Conservation (phyloP, 2,888 invertebrate species). For the Polydrusus pterygomalis region DNA sequence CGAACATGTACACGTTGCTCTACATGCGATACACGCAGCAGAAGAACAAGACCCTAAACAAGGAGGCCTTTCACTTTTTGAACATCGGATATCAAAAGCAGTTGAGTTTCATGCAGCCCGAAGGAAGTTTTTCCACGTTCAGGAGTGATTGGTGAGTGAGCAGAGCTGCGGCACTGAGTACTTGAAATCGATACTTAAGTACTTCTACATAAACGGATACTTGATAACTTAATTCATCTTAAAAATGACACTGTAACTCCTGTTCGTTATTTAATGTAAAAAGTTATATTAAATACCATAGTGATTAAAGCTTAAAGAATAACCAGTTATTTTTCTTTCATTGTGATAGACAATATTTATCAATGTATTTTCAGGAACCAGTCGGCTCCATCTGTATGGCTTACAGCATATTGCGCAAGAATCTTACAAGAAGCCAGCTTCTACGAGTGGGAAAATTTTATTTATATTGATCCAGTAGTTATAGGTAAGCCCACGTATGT, state of each 20-base stretch:
- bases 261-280: too few species aligned
- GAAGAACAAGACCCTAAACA: slow-evolving; percentile 83
- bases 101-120: slow-evolving; percentile 91
- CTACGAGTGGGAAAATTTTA: slow-evolving; percentile 97
- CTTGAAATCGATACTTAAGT: too few species aligned
- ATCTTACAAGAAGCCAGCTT: slow-evolving; percentile 94
- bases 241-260: too few species aligned
- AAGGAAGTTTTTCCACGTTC: slow-evolving; percentile 94
- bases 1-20: slow-evolving; percentile 91
- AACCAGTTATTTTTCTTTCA: too few species aligned
- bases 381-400: slow-evolving; percentile 91
- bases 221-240: too few species aligned
- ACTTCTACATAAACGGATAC: too few species aligned
- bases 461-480: slow-evolving; percentile 93
- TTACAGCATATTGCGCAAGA: slow-evolving; percentile 93
- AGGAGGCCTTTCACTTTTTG: slow-evolving; percentile 88
- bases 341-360: too few species aligned
- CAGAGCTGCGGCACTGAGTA: too few species aligned
- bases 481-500: slow-evolving; percentile 70
- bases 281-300: too few species aligned
- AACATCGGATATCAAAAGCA: slow-evolving; percentile 93
- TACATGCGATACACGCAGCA: slow-evolving; percentile 91
- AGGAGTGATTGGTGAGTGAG: slow-evolving; percentile 88
- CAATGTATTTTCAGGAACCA: slow-evolving; percentile 78
- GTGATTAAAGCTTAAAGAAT: too few species aligned